phyloP scores from a whole-genome alignment of 2,888 invertebrate species.

The Latrodectus hesperus region DNA sequence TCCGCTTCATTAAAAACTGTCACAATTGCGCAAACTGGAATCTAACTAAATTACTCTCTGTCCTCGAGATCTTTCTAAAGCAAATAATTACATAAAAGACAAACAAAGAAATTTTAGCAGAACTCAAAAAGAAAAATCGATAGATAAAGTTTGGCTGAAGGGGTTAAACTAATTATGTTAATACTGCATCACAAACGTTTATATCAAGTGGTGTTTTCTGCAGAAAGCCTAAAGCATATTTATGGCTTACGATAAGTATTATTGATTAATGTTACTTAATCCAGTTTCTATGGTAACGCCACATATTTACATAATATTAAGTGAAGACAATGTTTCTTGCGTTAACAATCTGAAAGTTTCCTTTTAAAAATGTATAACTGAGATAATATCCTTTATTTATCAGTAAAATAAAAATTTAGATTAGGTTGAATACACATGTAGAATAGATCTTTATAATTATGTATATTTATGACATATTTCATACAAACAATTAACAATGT shows the following conservation, averaged over 20 bases:
- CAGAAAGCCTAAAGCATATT: constrained; percentile 12
- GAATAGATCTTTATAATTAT: too few relatives aligned
- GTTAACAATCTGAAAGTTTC: too few relatives aligned
- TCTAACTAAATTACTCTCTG: too few relatives aligned
- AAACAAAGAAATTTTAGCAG: background rate
- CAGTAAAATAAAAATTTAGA: too few relatives aligned
- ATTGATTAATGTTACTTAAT: constrained; percentile 37
- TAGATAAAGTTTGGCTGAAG: constrained; percentile 1
- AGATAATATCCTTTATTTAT: too few relatives aligned
- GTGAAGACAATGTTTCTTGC: too few relatives aligned
- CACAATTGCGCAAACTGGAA: background rate
- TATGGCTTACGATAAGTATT: constrained; percentile 32
- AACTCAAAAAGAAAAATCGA: too few relatives aligned
- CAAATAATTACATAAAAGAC: background rate
- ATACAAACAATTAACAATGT: too few relatives aligned
- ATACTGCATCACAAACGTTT: constrained; percentile 21
- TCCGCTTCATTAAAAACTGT: background rate
- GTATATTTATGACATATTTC: too few relatives aligned
- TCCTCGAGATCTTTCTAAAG: background rate
- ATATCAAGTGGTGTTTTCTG: constrained; percentile 1
- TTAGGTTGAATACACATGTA: too few relatives aligned
- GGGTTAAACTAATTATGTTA: constrained; percentile 42
- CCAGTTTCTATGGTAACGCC: constrained; percentile 31
- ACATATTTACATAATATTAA: background rate
- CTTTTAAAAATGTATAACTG: too few relatives aligned